Evolutionary conservation across 2,888 invertebrate genomes (phyloP), one percentile per base, ranked within the genome.

Genomic region (Sialis lutaria): DNA sequence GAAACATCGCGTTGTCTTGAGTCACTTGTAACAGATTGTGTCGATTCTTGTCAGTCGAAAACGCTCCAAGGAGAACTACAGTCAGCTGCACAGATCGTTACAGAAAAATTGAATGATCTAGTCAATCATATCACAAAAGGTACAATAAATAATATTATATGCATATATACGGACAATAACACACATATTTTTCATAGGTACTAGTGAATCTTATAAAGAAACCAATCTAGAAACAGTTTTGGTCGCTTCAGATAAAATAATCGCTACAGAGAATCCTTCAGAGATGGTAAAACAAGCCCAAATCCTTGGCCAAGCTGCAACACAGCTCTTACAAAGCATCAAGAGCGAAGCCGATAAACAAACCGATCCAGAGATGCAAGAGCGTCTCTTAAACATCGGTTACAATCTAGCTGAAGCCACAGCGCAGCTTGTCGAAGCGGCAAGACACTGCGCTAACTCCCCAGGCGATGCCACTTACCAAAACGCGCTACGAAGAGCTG

Each of bases 271-370:
- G 1, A 88, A 93, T 65, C 79, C 92, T 0, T 81, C 82, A 6
- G 93, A 95, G 66, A 95, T 96, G 95, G 86, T 97, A 41, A 77
- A 82, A 0, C 93, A 95, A 60, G 95, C 96, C 0, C 69, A 90
- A 45, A 77, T 87, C 33, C 70, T 96, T 49, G 95, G 95, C 0
- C 89, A 91, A 67, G 95, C 95, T 30, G 96, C 95, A 0, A 90
- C 95, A 0, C 83, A 89, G 52, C 74, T 97, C 48, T 95, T 97
- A 50, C 86, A 89, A 58, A 87, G 87, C 56, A 95, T 98, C 58
- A 92, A 96, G 69, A 82, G 89, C 42, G 93, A 97, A 61, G 97
- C 97, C 0, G 93, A 93, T 58, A 75, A 76, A 37, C 82, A 89
- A 57, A 79, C 84, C 0, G 86, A 86, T 62, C 82, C 89, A 0